Percentiles rank a stretch among this genome's conserved stretches.
phyloP scores from a whole-genome alignment of 2,888 invertebrate species.

The Diaphora mendica region DNA sequence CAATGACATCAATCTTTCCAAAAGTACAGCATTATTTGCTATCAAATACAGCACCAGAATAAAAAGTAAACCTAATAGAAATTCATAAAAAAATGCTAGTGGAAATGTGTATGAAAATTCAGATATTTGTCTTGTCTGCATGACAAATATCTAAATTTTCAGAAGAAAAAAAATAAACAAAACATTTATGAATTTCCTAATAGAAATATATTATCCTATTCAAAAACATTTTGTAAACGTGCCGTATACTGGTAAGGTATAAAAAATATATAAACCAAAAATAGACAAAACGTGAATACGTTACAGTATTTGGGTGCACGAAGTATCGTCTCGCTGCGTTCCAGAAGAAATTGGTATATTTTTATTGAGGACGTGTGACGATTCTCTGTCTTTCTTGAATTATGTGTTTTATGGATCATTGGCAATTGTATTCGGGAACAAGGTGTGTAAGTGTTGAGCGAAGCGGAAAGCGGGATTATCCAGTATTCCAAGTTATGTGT shows the following conservation, averaged over 20 bases:
- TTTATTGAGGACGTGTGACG: conserved; percentile 55
- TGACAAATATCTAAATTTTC: too few relatives aligned
- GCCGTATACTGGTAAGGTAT: not conserved
- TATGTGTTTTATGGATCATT: conserved; percentile 67
- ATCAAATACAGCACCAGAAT: too few relatives aligned
- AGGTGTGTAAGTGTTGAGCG: conserved; percentile 3
- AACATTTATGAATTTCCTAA: not conserved
- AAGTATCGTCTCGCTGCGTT: conserved; percentile 10
- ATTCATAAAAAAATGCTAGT: not conserved
- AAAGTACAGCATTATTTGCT: not conserved
- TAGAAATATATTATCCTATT: not conserved
- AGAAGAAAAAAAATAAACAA: not conserved
- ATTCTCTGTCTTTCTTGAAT: conserved; percentile 58
- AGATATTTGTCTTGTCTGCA: not conserved
- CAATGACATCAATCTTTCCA: not conserved
- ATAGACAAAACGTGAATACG: conserved; percentile 12
- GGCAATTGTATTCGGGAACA: conserved; percentile 55
- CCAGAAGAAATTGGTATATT: conserved; percentile 40
- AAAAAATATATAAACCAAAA: conserved; percentile 9
- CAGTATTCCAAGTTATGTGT: not conserved
- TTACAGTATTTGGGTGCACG: conserved; percentile 14
- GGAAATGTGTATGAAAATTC: not conserved
- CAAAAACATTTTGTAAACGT: not conserved
- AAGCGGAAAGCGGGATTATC: conserved; percentile 5
- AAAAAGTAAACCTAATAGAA: too few relatives aligned